A percentile compares a stretch with the other conserved stretches of the same genome.
Evolutionary conservation across 2,888 invertebrate species (phyloP).

Genomic region (Noctua comes): DNA sequence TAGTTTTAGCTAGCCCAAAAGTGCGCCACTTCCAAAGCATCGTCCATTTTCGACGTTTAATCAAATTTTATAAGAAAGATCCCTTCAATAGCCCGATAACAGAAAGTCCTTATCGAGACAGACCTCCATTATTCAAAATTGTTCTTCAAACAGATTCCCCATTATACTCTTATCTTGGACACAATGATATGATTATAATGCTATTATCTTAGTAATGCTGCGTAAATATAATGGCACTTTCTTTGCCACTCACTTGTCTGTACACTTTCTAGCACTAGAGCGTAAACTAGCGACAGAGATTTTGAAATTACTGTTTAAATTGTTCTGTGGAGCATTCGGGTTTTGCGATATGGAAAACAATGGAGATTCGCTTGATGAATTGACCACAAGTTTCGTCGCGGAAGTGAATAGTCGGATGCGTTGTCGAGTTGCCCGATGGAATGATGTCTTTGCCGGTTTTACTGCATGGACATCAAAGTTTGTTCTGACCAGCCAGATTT

Average conservation of each 20-base stretch:
- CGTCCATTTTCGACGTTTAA: background rate
- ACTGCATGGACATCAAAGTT: background rate
- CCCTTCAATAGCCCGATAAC: conserved; percentile 4
- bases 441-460: background rate
- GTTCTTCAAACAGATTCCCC: conserved; percentile 35
- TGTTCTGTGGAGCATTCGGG: conserved; percentile 1
- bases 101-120: conserved; percentile 32
- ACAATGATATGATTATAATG: conserved; percentile 61
- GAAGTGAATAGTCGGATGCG: background rate
- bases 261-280: conserved; percentile 59
- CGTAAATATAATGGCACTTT: conserved; percentile 63
- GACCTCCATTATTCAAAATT: conserved; percentile 21
- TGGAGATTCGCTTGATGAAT: background rate
- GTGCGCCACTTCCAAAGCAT: background rate
- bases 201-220: conserved; percentile 57
- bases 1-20: background rate
- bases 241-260: conserved; percentile 46
- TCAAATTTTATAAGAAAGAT: background rate
- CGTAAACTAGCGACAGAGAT: conserved; percentile 29
- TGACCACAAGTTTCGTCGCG: background rate
- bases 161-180: conserved; percentile 51
- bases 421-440: background rate
- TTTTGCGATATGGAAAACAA: background rate
- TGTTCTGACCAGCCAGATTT: background rate
- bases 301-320: conserved; percentile 28